Percentiles rank a stretch among this genome's conserved stretches.
Evolutionary conservation across 2,797 vertebrate species (phyloP).

Genomic region (Margarornis squamiger): DNA sequence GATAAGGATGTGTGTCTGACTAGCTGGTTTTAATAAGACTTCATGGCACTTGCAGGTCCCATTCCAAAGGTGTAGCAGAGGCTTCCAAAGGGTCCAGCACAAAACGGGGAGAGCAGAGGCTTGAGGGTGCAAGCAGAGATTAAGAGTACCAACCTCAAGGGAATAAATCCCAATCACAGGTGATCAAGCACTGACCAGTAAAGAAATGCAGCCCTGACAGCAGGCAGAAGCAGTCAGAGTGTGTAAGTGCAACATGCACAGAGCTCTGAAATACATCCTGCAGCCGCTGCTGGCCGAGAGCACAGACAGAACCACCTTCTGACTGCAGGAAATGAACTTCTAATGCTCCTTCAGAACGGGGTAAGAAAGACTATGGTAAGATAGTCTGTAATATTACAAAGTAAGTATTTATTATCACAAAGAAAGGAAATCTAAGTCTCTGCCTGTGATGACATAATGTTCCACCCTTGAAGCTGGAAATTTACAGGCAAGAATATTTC

Average conservation of each 20-base stretch:
- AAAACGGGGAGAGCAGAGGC: not conserved
- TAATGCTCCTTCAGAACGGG: not conserved
- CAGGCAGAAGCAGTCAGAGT: not conserved
- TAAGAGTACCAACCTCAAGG: not conserved
- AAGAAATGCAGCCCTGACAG: not conserved
- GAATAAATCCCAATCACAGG: not conserved
- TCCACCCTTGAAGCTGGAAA: not conserved
- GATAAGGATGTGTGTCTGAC: not conserved
- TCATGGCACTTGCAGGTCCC: not conserved
- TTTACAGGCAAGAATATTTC: not conserved
- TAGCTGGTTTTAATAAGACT: not conserved
- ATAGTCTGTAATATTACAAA: not conserved
- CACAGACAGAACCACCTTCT: not conserved
- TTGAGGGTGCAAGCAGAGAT: not conserved
- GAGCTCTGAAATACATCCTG: not conserved
- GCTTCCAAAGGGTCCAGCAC: not conserved
- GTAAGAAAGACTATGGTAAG: not conserved
- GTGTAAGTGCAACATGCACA: rapidly evolving
- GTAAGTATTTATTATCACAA: not conserved
- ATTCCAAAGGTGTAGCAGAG: not conserved
- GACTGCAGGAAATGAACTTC: not conserved
- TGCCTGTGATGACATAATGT: not conserved
- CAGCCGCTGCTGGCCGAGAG: not conserved
- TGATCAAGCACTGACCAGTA: not conserved
- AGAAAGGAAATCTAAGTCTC: not conserved